Evolutionary conservation across 2,888 invertebrate genomes (phyloP).

Genomic region (Patella caerulea): DNA sequence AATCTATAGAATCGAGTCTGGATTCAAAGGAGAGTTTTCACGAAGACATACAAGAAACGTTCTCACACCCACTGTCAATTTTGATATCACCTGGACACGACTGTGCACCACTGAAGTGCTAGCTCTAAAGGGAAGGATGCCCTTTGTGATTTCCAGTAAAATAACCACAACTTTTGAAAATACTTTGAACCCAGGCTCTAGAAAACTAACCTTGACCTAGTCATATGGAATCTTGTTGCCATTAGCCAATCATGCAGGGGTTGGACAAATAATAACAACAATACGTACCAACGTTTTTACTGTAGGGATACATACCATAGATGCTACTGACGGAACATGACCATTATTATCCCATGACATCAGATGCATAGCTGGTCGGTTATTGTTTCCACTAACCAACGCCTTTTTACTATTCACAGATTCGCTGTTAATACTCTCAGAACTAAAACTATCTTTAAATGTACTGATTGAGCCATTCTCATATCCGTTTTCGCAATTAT

Average conservation of each 20-base stretch:
- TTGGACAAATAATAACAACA: background rate
- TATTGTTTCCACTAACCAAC: constrained; percentile 21
- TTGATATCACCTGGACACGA: no score
- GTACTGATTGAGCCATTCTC: constrained; percentile 39
- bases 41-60: background rate
- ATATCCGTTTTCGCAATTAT: constrained; percentile 25
- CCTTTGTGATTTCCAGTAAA: no score
- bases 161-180: no score
- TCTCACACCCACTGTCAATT: no score
- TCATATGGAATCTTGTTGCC: background rate
- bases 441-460: constrained; percentile 47
- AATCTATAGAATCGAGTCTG: no score
- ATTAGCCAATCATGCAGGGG: background rate
- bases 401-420: constrained; percentile 47
- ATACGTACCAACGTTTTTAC: constrained; percentile 10
- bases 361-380: constrained; percentile 36
- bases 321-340: constrained; percentile 40
- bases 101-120: no score
- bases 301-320: constrained; percentile 32
- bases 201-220: constrained; percentile 5
- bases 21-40: no score
- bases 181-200: background rate
- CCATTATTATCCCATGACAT: constrained; percentile 48
- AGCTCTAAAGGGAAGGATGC: no score
- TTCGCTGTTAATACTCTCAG: constrained; percentile 48